Percentiles rank a stretch among this genome's conserved stretches.
phyloP scores from a whole-genome alignment of 2,797 vertebrate genomes.

The Sebastes matsubarae region DNA sequence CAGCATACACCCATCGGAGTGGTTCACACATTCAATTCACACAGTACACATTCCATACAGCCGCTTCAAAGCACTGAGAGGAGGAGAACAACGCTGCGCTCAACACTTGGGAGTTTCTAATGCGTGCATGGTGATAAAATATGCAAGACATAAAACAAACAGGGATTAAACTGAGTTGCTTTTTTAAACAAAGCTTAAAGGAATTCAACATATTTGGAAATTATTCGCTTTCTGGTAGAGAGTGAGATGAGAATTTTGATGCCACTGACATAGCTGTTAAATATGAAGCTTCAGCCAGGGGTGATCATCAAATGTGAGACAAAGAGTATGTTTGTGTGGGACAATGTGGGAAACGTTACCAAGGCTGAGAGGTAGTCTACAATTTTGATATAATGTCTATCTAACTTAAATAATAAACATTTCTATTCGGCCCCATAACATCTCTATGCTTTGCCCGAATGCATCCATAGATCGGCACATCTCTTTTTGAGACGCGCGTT shows the following conservation, averaged over 20 bases:
- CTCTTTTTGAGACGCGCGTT: too few relatives aligned
- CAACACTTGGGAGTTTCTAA: background rate
- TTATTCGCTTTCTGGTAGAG: background rate
- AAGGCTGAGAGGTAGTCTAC: too few relatives aligned
- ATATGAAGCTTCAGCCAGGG: too few relatives aligned
- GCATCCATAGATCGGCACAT: too few relatives aligned
- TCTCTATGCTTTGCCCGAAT: too few relatives aligned
- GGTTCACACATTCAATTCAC: background rate
- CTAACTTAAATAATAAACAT: too few relatives aligned
- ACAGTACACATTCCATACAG: background rate
- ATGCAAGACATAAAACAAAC: too few relatives aligned
- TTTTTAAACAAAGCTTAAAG: background rate
- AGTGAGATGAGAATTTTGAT: background rate
- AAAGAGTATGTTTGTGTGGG: too few relatives aligned
- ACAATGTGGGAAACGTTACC: too few relatives aligned
- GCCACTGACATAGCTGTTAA: background rate
- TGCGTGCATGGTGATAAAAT: background rate
- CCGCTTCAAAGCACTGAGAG: background rate
- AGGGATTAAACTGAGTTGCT: background rate
- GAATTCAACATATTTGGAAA: background rate
- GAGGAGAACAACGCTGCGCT: background rate
- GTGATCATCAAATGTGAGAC: too few relatives aligned
- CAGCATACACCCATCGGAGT: background rate
- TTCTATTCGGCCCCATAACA: too few relatives aligned
- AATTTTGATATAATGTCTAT: too few relatives aligned